Percentiles rank a stretch among this genome's conserved stretches.
Evolutionary conservation across 2,888 invertebrate genomes (phyloP).

Genomic region (Drosophila eohydei): DNA sequence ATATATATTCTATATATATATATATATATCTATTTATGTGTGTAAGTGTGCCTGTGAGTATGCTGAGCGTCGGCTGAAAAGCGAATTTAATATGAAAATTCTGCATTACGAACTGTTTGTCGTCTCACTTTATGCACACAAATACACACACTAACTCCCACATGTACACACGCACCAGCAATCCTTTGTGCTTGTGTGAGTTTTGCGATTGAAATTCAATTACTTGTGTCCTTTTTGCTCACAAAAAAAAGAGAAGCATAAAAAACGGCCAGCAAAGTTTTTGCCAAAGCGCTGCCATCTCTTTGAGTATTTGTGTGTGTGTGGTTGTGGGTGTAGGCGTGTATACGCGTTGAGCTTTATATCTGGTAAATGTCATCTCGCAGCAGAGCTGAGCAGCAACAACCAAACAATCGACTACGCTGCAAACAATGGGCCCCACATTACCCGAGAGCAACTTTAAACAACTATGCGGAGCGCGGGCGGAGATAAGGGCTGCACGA

Average conservation of each 20-base stretch:
- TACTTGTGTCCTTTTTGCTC: slow-evolving; percentile 80
- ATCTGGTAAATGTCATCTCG: slow-evolving; percentile 82
- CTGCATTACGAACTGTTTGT: slow-evolving; percentile 79
- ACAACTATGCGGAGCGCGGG: slow-evolving; percentile 54
- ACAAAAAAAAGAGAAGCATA: slow-evolving; percentile 40
- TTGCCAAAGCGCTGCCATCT: slow-evolving; percentile 29
- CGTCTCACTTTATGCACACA: slow-evolving; percentile 66
- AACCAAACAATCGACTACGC: slow-evolving; percentile 48
- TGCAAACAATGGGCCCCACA: slow-evolving; percentile 59
- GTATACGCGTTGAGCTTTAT: slow-evolving; percentile 66
- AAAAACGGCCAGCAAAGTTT: slow-evolving; percentile 58
- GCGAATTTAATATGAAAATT: slow-evolving; percentile 82
- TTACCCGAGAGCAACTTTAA: slow-evolving; percentile 57
- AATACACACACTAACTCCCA: slow-evolving; percentile 11
- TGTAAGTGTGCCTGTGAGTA: slow-evolving; percentile 23
- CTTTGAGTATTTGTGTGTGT: slow-evolving; percentile 24
- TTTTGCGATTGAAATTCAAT: slow-evolving; percentile 79
- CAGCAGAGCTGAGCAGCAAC: slow-evolving; percentile 46
- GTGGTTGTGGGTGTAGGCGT: slow-evolving; percentile 1
- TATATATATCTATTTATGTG: slow-evolving; percentile 1
- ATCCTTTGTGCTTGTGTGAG: slow-evolving; percentile 50
- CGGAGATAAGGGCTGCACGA: slow-evolving; percentile 29
- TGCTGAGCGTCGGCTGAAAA: slow-evolving; percentile 64
- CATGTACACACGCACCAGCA: slow-evolving; percentile 36
- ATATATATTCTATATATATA: slow-evolving; percentile 15